Evolutionary conservation across 30 jellyfish, hydroid and myxozoan genomes (phyloP), one percentile per base, ranked within the genome.

Genomic region (Pseudorhiza aurosa): DNA sequence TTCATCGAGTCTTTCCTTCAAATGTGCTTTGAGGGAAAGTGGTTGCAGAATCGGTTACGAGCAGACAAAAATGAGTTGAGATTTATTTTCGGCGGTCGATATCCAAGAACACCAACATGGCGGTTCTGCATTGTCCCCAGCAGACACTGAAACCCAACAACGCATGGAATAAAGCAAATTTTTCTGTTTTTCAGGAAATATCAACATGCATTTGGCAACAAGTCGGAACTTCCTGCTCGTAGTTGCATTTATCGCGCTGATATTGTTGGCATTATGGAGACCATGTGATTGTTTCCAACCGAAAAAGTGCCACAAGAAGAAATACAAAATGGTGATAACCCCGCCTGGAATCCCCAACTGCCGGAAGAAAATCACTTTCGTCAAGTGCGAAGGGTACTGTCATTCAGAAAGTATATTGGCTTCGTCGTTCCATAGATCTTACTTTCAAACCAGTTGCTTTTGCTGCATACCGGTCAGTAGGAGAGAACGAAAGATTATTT

Each of bases 311-410:
- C 86, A 89, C 88, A 82, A 74, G 84, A 73, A 73, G 69, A 50
- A 76, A 44, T 89, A 82, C 81, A 49, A 47, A 31, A 37, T 42
- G 53, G 93, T 65, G 40, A 73, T 89, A 17, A 64, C 82, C 25
- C 87, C 89, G 57, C 96, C 88, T 30, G 97, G 97, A 18, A 69
- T 77, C 17, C 95, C 93, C 0, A 43, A 44, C 21, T 89, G 97
- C 83, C 71, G 71, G 39, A 82, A 82, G 68, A 45, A 58, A 26
- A 46, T 89, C 58, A 62, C 81, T 2, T 33, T 89, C 6, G 81
- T 57, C n/a, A 82, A 81, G 60, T 89, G 97, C 45, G 97, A 83
- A 50, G 97, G 97, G 2, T 75, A 25, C 45, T 89, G 97, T 51
- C 40, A 57, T n/a, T 81, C 92, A 32, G 49, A 22, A 44, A 71